Percentiles rank a stretch among this genome's conserved stretches.
Conservation (phyloP, 2,113 vertebrate genomes). For the Paralichthys olivaceus region DNA sequence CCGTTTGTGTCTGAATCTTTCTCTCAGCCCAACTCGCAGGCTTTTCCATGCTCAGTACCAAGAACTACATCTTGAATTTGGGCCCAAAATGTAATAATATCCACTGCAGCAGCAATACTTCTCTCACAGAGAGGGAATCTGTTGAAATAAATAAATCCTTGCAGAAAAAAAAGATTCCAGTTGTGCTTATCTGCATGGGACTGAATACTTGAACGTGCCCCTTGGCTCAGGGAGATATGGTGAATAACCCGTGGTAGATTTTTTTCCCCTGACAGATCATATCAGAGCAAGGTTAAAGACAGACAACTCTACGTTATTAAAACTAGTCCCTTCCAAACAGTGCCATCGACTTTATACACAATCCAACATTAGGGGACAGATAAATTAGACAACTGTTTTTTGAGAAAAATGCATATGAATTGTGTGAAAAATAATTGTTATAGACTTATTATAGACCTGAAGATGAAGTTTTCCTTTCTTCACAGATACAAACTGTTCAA, state of each 20-base stretch:
- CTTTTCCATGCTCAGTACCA: background rate
- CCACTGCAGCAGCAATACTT: constrained; percentile 11
- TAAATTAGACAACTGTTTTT: too few species aligned
- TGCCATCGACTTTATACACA: too few species aligned
- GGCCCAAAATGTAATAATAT: constrained; percentile 17
- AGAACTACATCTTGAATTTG: background rate
- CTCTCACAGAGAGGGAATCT: constrained; percentile 18
- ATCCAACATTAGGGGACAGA: too few species aligned
- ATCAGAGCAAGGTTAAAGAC: constrained; percentile 7
- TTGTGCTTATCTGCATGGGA: constrained; percentile 12
- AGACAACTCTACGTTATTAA: background rate
- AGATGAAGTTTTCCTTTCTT: too few species aligned
- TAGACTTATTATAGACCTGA: too few species aligned
- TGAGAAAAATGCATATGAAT: too few species aligned
- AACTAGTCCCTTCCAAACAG: background rate
- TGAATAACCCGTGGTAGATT: background rate
- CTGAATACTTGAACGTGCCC: background rate
- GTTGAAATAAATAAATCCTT: constrained; percentile 24
- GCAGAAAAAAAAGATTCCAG: background rate
- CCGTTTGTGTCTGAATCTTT: background rate
- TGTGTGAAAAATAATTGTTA: too few species aligned
- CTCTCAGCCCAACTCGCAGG: background rate
- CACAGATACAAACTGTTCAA: too few species aligned
- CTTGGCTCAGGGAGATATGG: background rate
- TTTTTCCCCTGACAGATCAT: background rate